Evolutionary conservation across 2,797 vertebrate species (phyloP).

Genomic region (Typhlichthys eigenmanni): DNA sequence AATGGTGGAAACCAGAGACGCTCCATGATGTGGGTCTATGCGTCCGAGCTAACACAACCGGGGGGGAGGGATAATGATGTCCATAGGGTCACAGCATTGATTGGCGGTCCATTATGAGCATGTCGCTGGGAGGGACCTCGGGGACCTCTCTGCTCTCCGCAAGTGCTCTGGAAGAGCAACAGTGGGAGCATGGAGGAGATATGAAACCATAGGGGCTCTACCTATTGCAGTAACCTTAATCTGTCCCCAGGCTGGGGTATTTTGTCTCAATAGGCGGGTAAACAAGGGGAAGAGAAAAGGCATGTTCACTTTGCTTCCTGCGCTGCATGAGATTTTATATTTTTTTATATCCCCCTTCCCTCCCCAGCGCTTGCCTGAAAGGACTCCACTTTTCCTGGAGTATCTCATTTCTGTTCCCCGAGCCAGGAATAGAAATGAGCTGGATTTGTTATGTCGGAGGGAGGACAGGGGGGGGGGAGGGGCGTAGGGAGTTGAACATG

Average conservation of each 20-base stretch:
- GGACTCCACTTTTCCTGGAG: constrained; percentile 25
- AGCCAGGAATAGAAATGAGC: constrained; percentile 47
- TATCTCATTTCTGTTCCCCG: constrained; percentile 30
- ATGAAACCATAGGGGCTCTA: constrained; percentile 47
- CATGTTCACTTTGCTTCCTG: constrained; percentile 19
- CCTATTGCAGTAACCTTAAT: constrained; percentile 56
- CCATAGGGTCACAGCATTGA: constrained; percentile 62
- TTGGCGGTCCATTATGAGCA: constrained; percentile 53
- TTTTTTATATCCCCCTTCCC: constrained; percentile 9
- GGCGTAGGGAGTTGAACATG: constrained; percentile 32
- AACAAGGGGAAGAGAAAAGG: constrained; percentile 17
- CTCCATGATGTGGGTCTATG: constrained; percentile 36
- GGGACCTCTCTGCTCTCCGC: constrained; percentile 47
- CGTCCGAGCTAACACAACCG: constrained; percentile 30
- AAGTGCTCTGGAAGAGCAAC: constrained; percentile 50
- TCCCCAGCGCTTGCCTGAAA: constrained; percentile 21
- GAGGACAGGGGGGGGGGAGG: constrained; percentile 1
- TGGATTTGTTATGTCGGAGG: constrained; percentile 36
- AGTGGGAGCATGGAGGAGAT: constrained; percentile 37
- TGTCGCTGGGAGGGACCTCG: constrained; percentile 35
- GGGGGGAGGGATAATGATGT: constrained; percentile 50
- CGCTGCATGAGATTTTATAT: background rate
- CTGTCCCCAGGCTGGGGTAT: constrained; percentile 43
- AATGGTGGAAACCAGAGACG: constrained; percentile 43
- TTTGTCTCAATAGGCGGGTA: constrained; percentile 36